These are phyloP conservation scores for Leptinotarsa peninsularis DNA, from an alignment of 2,888 invertebrate genomes.

Conservation along the genomic window DNA sequence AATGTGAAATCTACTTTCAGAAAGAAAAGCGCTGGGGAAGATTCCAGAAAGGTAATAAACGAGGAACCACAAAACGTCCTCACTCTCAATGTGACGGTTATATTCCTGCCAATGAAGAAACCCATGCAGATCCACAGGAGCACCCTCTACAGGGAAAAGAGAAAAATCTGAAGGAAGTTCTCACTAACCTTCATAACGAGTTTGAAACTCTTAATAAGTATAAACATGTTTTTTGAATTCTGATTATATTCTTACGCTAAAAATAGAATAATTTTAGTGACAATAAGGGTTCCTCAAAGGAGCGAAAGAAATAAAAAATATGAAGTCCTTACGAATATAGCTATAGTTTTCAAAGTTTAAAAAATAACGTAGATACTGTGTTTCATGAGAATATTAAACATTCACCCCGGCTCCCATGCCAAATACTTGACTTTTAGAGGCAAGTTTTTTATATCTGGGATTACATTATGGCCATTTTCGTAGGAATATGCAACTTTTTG, in stretches of 20 bases:
- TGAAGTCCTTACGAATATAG: too few relatives aligned
- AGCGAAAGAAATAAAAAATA: too few relatives aligned
- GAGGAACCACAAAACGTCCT: conserved; percentile 27
- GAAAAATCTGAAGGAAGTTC: conserved; percentile 61
- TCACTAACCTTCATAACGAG: conserved; percentile 63
- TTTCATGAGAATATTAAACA: too few relatives aligned
- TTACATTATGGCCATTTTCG: too few relatives aligned
- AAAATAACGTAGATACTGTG: too few relatives aligned
- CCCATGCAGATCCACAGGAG: background rate
- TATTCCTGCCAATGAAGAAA: conserved; percentile 6
- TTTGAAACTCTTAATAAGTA: conserved; percentile 62
- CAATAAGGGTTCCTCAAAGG: too few relatives aligned
- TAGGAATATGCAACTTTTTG: too few relatives aligned
- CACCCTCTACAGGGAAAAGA: conserved; percentile 54
- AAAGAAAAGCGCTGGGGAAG: conserved; percentile 8
- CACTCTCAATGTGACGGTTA: conserved; percentile 4
- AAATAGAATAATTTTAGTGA: too few relatives aligned
- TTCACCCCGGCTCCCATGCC: too few relatives aligned
- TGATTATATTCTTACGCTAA: background rate
- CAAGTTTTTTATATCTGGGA: too few relatives aligned
- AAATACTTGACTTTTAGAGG: too few relatives aligned
- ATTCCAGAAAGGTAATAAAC: conserved; percentile 24
- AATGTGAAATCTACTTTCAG: conserved; percentile 1
- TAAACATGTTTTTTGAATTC: conserved; percentile 9
- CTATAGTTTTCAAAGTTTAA: too few relatives aligned